Base-by-base conservation (phyloP, 2,797 vertebrate genomes). In the Catostomus latipinnis region DNA sequence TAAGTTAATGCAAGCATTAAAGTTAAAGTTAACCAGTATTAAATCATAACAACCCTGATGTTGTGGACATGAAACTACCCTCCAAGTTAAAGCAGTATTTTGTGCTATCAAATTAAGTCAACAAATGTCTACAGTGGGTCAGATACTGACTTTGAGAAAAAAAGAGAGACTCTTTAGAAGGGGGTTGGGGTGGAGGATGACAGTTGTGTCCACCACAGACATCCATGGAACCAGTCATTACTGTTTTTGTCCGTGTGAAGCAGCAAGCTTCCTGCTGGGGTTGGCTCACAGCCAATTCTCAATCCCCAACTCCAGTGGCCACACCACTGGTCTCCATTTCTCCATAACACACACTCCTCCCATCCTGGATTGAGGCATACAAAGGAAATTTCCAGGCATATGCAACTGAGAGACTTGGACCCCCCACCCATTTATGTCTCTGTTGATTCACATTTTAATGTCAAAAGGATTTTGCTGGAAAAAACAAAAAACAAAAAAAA, bases 201-300 rank as follows among this genome's bases (percentile, higher is more conserved):
- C 80, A 82, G 78, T 74, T 60, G 81, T 87, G 85, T 86, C 34
- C 34, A 34, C 34, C 34, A 34, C 34, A 34, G 34, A 34, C 86
- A 89, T 85, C 86, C 84, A 68, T 85, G 84, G 91, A 89, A 85
- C 83, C 14, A 88, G 88, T 89, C 87, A 86, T 83, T 89, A 85
- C 86, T 88, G 89, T 86, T 92, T 91, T 90, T 89, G 87, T 92
- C 87, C 63, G 83, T 94, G 94, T 93, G 91, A 94, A 92, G 90
- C 82, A 89, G 89, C 81, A 85, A 90, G 90, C 87, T 96, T 96
- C 85, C 97, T 97, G 52, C 95, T 95, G 34, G 34, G 34, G 34
- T 3, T 34, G 34, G 34, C 34, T 34, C 34, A 34, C 34, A 34
- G 34, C 34, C 34, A 34, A 34, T 34, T 34, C 34, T 34, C 34